Conservation (phyloP, 1,140 invertebrate genomes). For the Drosophila triauraria region DNA sequence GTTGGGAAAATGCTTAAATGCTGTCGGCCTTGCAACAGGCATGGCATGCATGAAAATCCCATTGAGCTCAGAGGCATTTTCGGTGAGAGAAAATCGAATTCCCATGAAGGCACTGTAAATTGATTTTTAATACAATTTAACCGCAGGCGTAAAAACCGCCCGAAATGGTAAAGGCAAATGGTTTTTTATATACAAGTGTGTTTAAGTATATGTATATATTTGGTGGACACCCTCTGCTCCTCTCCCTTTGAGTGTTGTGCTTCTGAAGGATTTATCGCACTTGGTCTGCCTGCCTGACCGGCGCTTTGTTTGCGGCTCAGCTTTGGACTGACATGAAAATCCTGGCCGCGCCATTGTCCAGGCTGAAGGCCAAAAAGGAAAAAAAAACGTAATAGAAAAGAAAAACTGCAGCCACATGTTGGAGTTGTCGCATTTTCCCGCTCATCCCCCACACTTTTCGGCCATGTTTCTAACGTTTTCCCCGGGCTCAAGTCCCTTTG, state of each 20-base stretch:
- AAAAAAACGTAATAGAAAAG: slow-evolving; percentile 21
- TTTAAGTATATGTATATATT: slow-evolving; percentile 29
- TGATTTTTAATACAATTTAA: slow-evolving; percentile 59
- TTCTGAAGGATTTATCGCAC: slow-evolving; percentile 78
- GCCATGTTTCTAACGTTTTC: slow-evolving; percentile 38
- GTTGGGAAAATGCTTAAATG: slow-evolving; percentile 7
- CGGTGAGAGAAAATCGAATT: slow-evolving; percentile 39
- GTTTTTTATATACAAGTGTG: slow-evolving; percentile 36
- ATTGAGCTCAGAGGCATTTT: slow-evolving; percentile 32
- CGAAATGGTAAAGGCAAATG: slow-evolving; percentile 32
- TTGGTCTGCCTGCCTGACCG: slow-evolving; percentile 58
- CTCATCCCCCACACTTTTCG: not conserved
- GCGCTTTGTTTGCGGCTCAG: slow-evolving; percentile 74
- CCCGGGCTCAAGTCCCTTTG: slow-evolving; percentile 44
- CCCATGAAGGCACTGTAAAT: slow-evolving; percentile 44
- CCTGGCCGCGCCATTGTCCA: slow-evolving; percentile 65
- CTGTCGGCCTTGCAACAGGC: slow-evolving; percentile 12
- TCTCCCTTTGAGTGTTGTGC: slow-evolving; percentile 55
- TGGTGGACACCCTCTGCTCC: slow-evolving; percentile 19
- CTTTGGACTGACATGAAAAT: slow-evolving; percentile 75
- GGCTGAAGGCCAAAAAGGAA: slow-evolving; percentile 4
- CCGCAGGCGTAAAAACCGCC: slow-evolving; percentile 38
- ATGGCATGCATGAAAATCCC: slow-evolving; percentile 13
- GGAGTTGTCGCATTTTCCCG: slow-evolving; percentile 37
- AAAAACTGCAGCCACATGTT: slow-evolving; percentile 76